These are phyloP conservation scores for Caenorhabditis latens DNA, from an alignment of 1,140 invertebrate species.

Conservation along the genomic window DNA sequence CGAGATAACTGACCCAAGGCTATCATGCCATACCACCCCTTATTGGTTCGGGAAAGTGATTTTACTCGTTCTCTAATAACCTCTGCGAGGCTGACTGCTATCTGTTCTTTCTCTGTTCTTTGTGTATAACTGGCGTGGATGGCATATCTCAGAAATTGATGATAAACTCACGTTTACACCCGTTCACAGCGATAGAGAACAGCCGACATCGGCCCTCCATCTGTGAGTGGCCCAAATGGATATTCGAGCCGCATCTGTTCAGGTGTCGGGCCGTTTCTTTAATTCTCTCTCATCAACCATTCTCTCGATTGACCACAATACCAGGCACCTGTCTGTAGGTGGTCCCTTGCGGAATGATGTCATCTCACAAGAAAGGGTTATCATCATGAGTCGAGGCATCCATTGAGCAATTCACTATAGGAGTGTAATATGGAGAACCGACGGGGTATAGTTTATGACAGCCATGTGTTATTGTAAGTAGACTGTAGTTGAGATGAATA, in stretches of 20 bases:
- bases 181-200: background rate
- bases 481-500: background rate
- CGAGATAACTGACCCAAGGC: background rate
- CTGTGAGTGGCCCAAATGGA: background rate
- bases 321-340: background rate
- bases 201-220: background rate
- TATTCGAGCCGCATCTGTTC: slow-evolving; percentile 21
- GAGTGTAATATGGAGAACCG: background rate
- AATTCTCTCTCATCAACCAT: background rate
- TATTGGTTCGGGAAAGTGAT: background rate
- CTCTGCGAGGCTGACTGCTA: background rate
- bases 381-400: slow-evolving; percentile 16
- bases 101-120: background rate
- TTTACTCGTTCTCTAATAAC: background rate
- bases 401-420: background rate
- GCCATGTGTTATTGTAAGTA: background rate
- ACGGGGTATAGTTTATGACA: background rate
- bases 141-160: background rate
- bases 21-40: background rate
- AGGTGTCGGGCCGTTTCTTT: background rate
- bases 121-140: background rate
- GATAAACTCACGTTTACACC: slow-evolving; percentile 14
- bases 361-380: slow-evolving; percentile 19
- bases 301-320: background rate
- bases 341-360: background rate